Base-by-base conservation (phyloP, 2,888 invertebrate genomes). In the Brachypterus glaber region DNA sequence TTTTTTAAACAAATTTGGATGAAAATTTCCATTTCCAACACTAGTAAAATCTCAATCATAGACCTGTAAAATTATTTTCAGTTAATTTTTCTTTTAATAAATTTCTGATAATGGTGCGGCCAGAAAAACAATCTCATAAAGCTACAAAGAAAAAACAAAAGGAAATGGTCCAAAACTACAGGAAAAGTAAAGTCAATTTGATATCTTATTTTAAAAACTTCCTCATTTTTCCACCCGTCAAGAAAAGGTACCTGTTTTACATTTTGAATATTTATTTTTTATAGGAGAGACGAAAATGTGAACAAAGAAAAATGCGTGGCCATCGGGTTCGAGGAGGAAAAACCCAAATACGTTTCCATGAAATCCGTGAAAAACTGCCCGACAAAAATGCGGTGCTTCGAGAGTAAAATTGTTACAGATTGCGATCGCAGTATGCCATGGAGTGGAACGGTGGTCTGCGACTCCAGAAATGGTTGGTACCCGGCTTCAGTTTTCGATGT, bases 401-500 rank as follows among this genome's bases (percentile, higher is more conserved):
- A 62, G 39, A 63, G 67, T 32, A 49, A 45, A 44, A 31, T 44
- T 4, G 37, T 37, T 14, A 40, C 44, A 3, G 18, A 38, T 32
- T 54, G 54, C 35, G 16, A 44, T 30, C 51, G 50, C 45, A 29
- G 27, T 37, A 5, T 17, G 8, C 59, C 66, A 18, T 82, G 81
- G 78, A 75, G 74, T 45, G 85, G 84, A 17, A 71, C 75, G 13
- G 70, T 86, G 11, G 76, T 76, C 26, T 87, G 86, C 52, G 74
- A 76, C 29, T 70, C 74, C 7, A 66, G 68, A 4, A 59, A 60
- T 7, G 81, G 79, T 13, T 86, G 85, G 84, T 80, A 77, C 58
- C 82, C 84, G 0, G 72, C 76, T 3, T 81, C 82, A 1, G 68
- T 79, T 5, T 85, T 77, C 52, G 65, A 70, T 9, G 76, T 76